Conservation (phyloP, 2,888 invertebrate species). For the Ganaspis brasiliensis region DNA sequence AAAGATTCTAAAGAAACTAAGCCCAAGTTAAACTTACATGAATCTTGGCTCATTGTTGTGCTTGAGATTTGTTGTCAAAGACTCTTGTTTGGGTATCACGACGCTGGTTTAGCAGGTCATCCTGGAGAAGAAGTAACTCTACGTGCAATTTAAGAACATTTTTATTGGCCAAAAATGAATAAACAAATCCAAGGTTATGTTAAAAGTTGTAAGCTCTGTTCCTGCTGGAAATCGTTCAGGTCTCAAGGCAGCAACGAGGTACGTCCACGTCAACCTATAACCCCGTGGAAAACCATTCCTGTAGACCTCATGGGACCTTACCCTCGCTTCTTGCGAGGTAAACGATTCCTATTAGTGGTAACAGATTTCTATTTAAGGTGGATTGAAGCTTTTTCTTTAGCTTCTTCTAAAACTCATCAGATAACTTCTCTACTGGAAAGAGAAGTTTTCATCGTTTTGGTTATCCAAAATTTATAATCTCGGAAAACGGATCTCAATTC, state of each 20-base stretch:
- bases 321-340: constrained; percentile 29
- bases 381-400: constrained; percentile 60
- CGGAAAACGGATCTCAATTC: no score
- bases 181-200: constrained; percentile 48
- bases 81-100: background rate
- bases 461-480: no score
- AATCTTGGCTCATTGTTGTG: background rate
- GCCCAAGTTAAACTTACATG: background rate
- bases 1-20: constrained; percentile 23
- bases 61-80: background rate
- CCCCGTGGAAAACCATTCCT: constrained; percentile 47
- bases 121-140: constrained; percentile 45
- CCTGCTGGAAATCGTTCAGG: background rate
- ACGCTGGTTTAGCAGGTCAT: constrained; percentile 11
- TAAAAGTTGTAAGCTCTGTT: constrained; percentile 7
- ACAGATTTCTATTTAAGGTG: constrained; percentile 64
- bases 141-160: background rate
- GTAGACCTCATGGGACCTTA: constrained; percentile 52
- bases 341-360: constrained; percentile 57
- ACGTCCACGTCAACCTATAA: constrained; percentile 22
- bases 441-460: no score
- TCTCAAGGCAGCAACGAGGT: background rate
- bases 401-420: constrained; percentile 40
- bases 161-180: background rate
- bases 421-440: no score